Conservation (phyloP, 1,140 invertebrate species). For the Kradibia gibbosae region DNA sequence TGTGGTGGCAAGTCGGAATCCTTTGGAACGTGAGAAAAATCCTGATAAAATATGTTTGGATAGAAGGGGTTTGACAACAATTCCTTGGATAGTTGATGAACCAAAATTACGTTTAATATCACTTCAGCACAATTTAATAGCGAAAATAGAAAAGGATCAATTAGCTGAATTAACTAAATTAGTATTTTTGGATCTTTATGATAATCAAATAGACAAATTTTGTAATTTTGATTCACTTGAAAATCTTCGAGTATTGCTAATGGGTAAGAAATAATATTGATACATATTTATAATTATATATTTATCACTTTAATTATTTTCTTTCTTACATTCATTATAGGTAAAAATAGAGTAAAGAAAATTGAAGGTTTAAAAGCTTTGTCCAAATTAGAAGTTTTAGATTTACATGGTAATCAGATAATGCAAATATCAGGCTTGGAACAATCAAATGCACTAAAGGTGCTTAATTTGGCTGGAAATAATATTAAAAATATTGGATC, state of each 20-base stretch:
- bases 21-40: constrained; percentile 81
- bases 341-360: constrained; percentile 83
- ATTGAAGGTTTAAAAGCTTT: constrained; percentile 82
- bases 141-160: constrained; percentile 79
- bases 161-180: constrained; percentile 80
- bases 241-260: constrained; percentile 86
- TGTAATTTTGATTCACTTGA: constrained; percentile 81
- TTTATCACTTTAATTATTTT: neutral
- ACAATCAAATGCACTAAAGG: constrained; percentile 81
- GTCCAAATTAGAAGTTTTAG: constrained; percentile 87
- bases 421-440: constrained; percentile 77
- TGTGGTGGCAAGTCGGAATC: constrained; percentile 78
- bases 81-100: constrained; percentile 87
- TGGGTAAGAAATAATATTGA: constrained; percentile 74
- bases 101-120: constrained; percentile 86
- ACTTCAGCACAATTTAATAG: constrained; percentile 92
- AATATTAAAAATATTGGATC: constrained; percentile 82
- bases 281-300: neutral
- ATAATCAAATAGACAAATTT: constrained; percentile 93
- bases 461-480: constrained; percentile 93
- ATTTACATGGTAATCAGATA: constrained; percentile 93
- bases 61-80: constrained; percentile 80
- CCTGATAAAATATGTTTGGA: constrained; percentile 86
- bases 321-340: constrained; percentile 6
- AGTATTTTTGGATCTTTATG: constrained; percentile 94